Base-by-base conservation (phyloP, 1,140 invertebrate species). In the Catajapyx aquilonaris region DNA sequence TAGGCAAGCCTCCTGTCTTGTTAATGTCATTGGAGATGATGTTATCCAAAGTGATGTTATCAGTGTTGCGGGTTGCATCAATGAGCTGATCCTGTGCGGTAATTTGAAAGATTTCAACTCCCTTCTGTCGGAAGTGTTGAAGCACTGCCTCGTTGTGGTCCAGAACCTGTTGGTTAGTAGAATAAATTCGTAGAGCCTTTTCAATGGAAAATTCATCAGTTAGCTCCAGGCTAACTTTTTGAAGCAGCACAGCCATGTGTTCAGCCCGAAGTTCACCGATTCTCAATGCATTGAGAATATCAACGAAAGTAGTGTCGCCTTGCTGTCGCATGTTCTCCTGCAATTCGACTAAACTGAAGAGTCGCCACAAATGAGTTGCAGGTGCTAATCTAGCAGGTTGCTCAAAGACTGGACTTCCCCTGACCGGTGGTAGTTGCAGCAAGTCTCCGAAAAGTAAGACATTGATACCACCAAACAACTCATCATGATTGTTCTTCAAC, bases 401-500 rank as follows among this genome's bases (percentile, higher is more conserved):
- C 17, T 53, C 31, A 42, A 52, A 57, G 5, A 52, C 48, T 42
- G 46, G 46, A 44, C 43, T 17, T 42, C 46, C 48, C 46, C 41
- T 21, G 13, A 53, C 43, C 31, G 50, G 53, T 42, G 51, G 53
- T 38, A 56, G 40, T 34, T 59, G 54, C 39, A 54, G 44, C 33
- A 56, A 34, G 48, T 55, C 52, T 35, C 53, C 52, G 39, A 55
- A 52, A 2, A 55, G 32, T 23, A 53, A 38, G n/a, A n/a, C 34
- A 38, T 56, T 53, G 20, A 55, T 44, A 22, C 46, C 48, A 23
- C 46, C 48, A 38, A 48, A 46, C 15, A 43, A 47, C 7, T 42
- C 31, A 31, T 44, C 31, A n/a, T 45, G n/a, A n/a, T n/a, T 28
- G 20, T 25, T 35, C 41, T 50, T 52, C 20, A 53, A 38, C 40